Percentiles rank a stretch among this genome's conserved stretches.
Conservation (phyloP, 1,140 invertebrate genomes). For the Cydia strobilella region DNA sequence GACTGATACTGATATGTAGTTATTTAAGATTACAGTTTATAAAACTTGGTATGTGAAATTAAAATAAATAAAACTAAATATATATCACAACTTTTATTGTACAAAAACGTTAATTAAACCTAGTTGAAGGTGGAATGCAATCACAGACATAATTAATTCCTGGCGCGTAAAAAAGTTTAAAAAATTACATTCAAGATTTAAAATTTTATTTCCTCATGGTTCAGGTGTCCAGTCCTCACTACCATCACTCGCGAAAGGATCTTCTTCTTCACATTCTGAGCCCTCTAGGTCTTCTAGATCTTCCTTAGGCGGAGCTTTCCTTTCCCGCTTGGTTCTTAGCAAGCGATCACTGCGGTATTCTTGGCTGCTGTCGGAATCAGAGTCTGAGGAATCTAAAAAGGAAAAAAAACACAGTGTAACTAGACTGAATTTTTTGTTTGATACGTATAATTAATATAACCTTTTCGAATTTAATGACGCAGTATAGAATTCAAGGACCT, state of each 20-base stretch:
- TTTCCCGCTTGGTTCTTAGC: not conserved
- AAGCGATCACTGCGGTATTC: not conserved
- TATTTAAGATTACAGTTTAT: not conserved
- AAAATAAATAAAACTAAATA: not conserved
- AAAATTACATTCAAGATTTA: not conserved
- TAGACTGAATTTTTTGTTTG: too few species aligned
- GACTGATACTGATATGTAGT: not conserved
- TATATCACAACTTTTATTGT: not conserved
- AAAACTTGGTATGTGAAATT: not conserved
- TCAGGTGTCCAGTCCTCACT: conserved; percentile 52
- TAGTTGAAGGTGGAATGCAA: not conserved
- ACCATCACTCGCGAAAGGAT: conserved; percentile 7
- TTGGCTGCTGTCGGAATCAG: conserved; percentile 11
- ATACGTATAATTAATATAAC: too few species aligned
- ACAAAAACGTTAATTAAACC: not conserved
- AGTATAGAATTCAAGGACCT: too few species aligned
- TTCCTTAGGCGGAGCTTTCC: conserved; percentile 12
- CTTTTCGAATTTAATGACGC: too few species aligned
- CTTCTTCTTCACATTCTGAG: conserved; percentile 49
- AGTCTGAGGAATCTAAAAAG: not conserved
- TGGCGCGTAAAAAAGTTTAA: not conserved
- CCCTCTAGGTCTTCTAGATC: conserved; percentile 57
- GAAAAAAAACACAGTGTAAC: too few species aligned
- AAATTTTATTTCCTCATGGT: conserved; percentile 32
- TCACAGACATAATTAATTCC: not conserved